A percentile compares a stretch with the other conserved stretches of the same genome.
Evolutionary conservation across 2,113 vertebrate species (phyloP).

Genomic region (Choloepus hoffmanni): DNA sequence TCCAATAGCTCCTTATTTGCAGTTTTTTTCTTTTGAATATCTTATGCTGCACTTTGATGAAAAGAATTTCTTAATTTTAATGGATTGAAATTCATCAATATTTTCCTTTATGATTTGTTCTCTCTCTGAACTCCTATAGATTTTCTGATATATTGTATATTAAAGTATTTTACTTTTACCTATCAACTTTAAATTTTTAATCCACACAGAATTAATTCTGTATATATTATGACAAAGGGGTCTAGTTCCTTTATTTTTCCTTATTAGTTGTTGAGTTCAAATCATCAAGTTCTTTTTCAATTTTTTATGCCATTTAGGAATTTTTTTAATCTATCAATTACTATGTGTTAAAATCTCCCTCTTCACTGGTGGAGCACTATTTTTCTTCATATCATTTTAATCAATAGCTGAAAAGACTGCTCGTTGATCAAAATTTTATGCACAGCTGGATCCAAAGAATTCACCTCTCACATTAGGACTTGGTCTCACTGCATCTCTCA

Average conservation of each 20-base stretch:
- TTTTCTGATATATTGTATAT: neutral
- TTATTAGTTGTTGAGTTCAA: neutral
- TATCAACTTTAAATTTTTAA: neutral
- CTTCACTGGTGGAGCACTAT: neutral
- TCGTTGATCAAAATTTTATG: neutral
- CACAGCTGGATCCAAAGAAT: neutral
- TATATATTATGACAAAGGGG: neutral
- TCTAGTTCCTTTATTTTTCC: neutral
- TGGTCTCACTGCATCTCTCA: neutral
- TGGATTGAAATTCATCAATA: neutral
- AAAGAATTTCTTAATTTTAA: neutral
- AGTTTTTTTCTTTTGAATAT: neutral
- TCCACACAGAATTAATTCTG: neutral
- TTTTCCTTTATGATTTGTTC: neutral
- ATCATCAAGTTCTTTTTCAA: neutral
- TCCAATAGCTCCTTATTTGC: neutral
- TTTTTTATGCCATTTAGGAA: neutral
- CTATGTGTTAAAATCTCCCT: neutral
- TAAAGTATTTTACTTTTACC: neutral
- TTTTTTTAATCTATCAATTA: neutral
- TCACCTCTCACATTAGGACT: neutral
- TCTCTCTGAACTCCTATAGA: neutral
- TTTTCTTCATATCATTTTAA: neutral
- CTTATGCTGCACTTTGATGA: neutral
- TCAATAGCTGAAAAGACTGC: neutral